Evolutionary conservation across 1,140 invertebrate species (phyloP).

Genomic region (Drosophila sulfurigaster): DNA sequence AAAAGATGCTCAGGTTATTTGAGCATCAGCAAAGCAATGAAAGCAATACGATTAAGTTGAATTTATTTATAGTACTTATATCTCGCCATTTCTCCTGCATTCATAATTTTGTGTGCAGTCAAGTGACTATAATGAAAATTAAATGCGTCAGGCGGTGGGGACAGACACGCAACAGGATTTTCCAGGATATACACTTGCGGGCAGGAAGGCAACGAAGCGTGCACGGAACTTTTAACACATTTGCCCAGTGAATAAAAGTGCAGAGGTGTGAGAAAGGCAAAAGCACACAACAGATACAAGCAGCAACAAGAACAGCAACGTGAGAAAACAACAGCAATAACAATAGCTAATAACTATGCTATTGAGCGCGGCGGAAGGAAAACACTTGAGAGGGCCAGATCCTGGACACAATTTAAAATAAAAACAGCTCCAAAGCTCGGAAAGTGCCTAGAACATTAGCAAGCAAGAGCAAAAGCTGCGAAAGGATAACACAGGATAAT

Average conservation of each 20-base stretch:
- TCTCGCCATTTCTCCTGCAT: background rate
- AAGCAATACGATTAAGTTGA: constrained; percentile 26
- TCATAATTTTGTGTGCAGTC: constrained; percentile 66
- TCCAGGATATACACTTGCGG: constrained; percentile 49
- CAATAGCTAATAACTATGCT: constrained; percentile 69
- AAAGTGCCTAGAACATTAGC: constrained; percentile 58
- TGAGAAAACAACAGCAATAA: constrained; percentile 26
- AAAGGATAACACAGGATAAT: constrained; percentile 67
- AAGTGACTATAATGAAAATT: constrained; percentile 80
- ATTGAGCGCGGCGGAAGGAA: constrained; percentile 66
- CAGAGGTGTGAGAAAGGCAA: constrained; percentile 59
- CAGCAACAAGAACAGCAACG: constrained; percentile 2
- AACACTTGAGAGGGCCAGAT: constrained; percentile 52
- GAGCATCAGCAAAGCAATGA: background rate
- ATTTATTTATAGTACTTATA: constrained; percentile 55
- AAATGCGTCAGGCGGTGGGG: constrained; percentile 59
- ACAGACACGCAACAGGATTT: constrained; percentile 20
- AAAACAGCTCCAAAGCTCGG: constrained; percentile 20
- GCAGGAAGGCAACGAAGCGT: constrained; percentile 66
- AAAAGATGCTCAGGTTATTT: constrained; percentile 15
- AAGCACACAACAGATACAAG: constrained; percentile 40
- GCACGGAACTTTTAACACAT: constrained; percentile 73
- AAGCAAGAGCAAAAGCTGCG: constrained; percentile 40
- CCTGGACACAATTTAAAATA: constrained; percentile 66
- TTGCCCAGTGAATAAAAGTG: constrained; percentile 56